phyloP scores from a whole-genome alignment of 2,797 vertebrate genomes.

The Tamandua tetradactyla region DNA sequence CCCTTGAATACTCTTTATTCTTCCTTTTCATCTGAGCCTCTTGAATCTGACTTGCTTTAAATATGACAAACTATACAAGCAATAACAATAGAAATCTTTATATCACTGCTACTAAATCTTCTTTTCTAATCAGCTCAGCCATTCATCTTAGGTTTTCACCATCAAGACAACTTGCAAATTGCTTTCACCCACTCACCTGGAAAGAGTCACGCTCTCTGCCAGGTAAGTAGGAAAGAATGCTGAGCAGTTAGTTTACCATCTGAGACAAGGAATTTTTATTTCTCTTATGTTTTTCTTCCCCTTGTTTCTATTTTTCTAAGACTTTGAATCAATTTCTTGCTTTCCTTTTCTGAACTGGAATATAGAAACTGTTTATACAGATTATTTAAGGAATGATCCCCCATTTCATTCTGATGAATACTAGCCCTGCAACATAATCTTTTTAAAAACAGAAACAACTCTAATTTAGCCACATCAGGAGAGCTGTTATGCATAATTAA shows the following conservation, averaged over 20 bases:
- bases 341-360: not conserved
- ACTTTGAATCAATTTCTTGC: not conserved
- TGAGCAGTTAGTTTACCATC: not conserved
- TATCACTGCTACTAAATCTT: slow-evolving; percentile 52
- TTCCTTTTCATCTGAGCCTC: slow-evolving; percentile 1
- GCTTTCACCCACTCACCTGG: slow-evolving; percentile 65
- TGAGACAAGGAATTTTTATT: not conserved
- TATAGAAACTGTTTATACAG: not conserved
- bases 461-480: too few relatives aligned
- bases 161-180: slow-evolving; percentile 66
- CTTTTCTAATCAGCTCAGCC: slow-evolving; percentile 31
- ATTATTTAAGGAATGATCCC: not conserved
- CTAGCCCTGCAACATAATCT: not conserved
- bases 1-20: not conserved
- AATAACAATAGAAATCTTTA: slow-evolving; percentile 60
- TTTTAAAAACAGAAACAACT: not conserved
- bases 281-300: not conserved
- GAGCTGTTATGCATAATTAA: not conserved
- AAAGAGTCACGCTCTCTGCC: slow-evolving; percentile 38
- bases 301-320: not conserved
- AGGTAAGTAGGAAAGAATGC: slow-evolving; percentile 30
- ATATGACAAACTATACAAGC: slow-evolving; percentile 56
- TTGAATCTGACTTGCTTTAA: slow-evolving; percentile 41
- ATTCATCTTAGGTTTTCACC: slow-evolving; percentile 38
- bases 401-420: not conserved